phyloP scores from a whole-genome alignment of 2,113 vertebrate genomes.

The Sinocyclocheilus maitianheensis region DNA sequence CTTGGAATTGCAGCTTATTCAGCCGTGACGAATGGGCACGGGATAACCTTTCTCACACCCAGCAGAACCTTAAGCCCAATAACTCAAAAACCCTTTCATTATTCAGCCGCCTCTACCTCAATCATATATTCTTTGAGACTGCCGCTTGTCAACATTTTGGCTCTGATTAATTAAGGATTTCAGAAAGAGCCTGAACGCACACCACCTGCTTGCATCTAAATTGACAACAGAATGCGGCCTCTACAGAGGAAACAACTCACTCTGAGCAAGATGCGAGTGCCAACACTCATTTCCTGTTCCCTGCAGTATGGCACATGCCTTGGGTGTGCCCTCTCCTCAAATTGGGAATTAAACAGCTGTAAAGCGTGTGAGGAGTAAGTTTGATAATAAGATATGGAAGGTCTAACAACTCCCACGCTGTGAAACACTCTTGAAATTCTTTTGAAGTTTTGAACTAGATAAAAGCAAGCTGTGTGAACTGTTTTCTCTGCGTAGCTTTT shows the following conservation, averaged over 20 bases:
- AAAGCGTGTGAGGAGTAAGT: constrained; percentile 8
- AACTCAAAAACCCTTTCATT: neutral
- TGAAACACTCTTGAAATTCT: constrained; percentile 14
- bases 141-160: constrained; percentile 26
- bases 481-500: neutral
- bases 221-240: constrained; percentile 21
- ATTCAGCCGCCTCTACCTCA: neutral
- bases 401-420: neutral
- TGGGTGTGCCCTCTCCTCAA: neutral
- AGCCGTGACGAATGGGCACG: neutral
- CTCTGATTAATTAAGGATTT: constrained; percentile 46
- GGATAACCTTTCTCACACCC: constrained; percentile 21
- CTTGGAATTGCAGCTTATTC: neutral
- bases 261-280: neutral
- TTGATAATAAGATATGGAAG: constrained; percentile 12
- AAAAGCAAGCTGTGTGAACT: constrained; percentile 1
- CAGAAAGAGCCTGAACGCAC: constrained; percentile 15
- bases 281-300: constrained; percentile 24
- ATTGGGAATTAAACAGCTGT: constrained; percentile 3
- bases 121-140: constrained; percentile 10
- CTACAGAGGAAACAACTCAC: neutral
- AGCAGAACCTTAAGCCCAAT: constrained; percentile 12
- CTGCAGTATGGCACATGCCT: constrained; percentile 1
- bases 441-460: constrained; percentile 14
- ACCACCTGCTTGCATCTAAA: constrained; percentile 34